Conservation (phyloP, 2,113 vertebrate genomes). For the Sinocyclocheilus rhinocerous region DNA sequence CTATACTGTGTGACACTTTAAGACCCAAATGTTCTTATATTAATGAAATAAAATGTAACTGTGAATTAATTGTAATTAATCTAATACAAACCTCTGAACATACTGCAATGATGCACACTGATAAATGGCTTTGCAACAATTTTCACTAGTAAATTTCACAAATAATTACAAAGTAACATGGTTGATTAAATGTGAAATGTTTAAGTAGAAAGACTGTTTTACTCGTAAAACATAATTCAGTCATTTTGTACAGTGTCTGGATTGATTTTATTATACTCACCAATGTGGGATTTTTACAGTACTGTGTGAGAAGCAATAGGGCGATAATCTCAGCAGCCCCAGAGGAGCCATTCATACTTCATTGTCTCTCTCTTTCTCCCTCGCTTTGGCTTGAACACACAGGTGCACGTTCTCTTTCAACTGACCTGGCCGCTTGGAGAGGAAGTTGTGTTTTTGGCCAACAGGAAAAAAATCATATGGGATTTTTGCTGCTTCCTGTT, state of each 20-base stretch:
- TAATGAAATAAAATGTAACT: not conserved
- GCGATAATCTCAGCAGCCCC: not conserved
- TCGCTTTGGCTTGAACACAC: not conserved
- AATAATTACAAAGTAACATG: no score
- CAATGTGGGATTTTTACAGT: constrained; percentile 5
- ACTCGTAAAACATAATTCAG: no score
- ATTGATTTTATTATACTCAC: not conserved
- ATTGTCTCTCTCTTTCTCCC: constrained; percentile 11
- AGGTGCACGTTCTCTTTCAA: constrained; percentile 39
- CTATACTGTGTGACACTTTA: not conserved
- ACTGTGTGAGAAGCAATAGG: constrained; percentile 12
- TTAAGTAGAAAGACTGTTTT: not conserved
- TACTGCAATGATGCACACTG: not conserved
- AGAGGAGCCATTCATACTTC: constrained; percentile 17
- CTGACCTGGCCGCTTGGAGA: constrained; percentile 41
- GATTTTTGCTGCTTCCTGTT: constrained; percentile 56
- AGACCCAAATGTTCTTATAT: not conserved
- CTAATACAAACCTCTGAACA: not conserved
- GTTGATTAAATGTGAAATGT: not conserved
- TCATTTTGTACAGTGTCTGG: not conserved
- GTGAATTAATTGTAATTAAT: not conserved
- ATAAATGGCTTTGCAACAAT: not conserved
- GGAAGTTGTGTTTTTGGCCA: constrained; percentile 54
- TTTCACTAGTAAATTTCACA: not conserved
- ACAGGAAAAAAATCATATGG: constrained; percentile 55